Evolutionary conservation across 2,888 invertebrate species (phyloP).

Genomic region (Macaria notata): DNA sequence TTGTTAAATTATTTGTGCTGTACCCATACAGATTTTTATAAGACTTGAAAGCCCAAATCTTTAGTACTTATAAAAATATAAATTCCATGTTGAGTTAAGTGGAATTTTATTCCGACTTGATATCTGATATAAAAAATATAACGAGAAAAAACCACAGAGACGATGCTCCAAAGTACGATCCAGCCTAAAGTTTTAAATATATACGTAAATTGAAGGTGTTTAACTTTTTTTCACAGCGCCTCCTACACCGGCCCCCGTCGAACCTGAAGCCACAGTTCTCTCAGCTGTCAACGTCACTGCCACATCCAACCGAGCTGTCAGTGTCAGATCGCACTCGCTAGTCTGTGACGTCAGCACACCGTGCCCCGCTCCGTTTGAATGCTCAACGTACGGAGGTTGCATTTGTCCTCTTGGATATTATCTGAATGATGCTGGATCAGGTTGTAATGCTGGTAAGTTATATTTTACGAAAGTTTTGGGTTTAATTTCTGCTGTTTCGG

Average conservation of each 20-base stretch:
- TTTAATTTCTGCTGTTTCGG: too few species aligned
- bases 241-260: neutral
- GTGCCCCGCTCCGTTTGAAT: slow-evolving; percentile 51
- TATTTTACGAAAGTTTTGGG: neutral
- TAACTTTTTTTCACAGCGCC: slow-evolving; percentile 14
- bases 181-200: too few species aligned
- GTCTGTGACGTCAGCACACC: slow-evolving; percentile 35
- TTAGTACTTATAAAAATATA: too few species aligned
- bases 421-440: slow-evolving; percentile 33
- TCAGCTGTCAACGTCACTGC: slow-evolving; percentile 8
- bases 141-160: too few species aligned
- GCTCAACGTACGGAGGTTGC: slow-evolving; percentile 53
- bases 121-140: too few species aligned
- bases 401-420: slow-evolving; percentile 67
- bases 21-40: too few species aligned
- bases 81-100: too few species aligned
- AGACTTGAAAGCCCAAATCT: too few species aligned
- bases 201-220: neutral
- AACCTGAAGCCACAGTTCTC: neutral
- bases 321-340: slow-evolving; percentile 33
- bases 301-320: slow-evolving; percentile 9
- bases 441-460: slow-evolving; percentile 62
- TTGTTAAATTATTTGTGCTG: too few species aligned
- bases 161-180: too few species aligned
- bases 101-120: too few species aligned